phyloP scores from a whole-genome alignment of 2,113 vertebrate genomes.

The Microcebus ravelobensis region DNA sequence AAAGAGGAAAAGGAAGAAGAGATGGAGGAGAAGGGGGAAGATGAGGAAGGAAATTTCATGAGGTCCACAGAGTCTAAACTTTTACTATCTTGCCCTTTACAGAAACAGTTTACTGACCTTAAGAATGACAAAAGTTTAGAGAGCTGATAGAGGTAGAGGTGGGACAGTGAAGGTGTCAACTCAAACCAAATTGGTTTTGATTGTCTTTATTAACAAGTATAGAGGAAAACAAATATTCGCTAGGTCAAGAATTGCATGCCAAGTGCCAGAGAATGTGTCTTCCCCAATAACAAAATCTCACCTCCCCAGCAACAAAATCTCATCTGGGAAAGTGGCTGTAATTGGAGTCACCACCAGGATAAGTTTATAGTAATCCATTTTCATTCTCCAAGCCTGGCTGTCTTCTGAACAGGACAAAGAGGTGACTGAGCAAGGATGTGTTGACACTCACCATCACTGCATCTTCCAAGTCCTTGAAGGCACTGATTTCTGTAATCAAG shows the following conservation, averaged over 20 bases:
- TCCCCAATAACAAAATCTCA: not conserved
- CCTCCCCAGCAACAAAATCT: not conserved
- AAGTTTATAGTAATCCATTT: not conserved
- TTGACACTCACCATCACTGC: not conserved
- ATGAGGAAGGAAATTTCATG: too few relatives aligned
- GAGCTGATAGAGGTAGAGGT: not conserved
- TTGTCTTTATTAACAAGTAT: not conserved
- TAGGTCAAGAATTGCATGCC: not conserved
- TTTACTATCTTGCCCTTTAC: not conserved
- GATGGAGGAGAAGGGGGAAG: too few relatives aligned
- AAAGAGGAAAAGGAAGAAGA: too few relatives aligned
- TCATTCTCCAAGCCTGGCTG: not conserved
- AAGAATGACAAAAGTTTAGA: not conserved
- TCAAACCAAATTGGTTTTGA: not conserved
- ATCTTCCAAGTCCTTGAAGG: not conserved
- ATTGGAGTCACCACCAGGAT: not conserved
- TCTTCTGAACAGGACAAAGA: not conserved
- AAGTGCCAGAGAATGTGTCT: not conserved
- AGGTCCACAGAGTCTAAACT: too few relatives aligned
- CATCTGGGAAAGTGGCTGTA: not conserved
- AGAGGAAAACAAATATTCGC: not conserved
- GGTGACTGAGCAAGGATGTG: not conserved
- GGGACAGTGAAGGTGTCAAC: not conserved
- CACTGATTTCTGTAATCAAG: not conserved
- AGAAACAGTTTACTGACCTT: not conserved